A percentile compares a stretch with the other conserved stretches of the same genome.
Evolutionary conservation across 2,888 invertebrate genomes (phyloP).

Genomic region (Drosophila stalkeri): DNA sequence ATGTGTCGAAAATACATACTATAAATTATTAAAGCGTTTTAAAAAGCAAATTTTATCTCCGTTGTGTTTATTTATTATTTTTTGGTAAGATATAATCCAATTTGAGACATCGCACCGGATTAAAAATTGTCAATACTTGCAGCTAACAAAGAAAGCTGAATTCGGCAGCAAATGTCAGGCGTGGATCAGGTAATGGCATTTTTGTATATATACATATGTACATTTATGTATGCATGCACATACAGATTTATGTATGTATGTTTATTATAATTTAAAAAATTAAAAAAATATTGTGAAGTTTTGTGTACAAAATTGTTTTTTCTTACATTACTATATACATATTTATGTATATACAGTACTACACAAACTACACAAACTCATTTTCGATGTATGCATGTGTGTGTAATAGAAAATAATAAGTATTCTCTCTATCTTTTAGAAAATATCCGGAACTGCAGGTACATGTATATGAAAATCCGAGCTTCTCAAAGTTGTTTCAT

Average conservation of each 20-base stretch:
- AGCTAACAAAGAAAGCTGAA: constrained; percentile 77
- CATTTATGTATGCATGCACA: constrained; percentile 40
- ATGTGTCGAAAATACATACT: constrained; percentile 66
- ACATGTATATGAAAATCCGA: constrained; percentile 36
- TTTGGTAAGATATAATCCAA: constrained; percentile 65
- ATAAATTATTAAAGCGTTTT: constrained; percentile 65
- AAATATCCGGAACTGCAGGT: constrained; percentile 83
- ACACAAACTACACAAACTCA: neutral
- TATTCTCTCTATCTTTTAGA: constrained; percentile 67
- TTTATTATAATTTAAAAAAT: constrained; percentile 14
- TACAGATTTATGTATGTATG: constrained; percentile 17
- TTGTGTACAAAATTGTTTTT: neutral
- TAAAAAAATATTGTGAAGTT: constrained; percentile 5
- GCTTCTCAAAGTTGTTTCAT: constrained; percentile 2
- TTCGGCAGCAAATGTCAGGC: constrained; percentile 92
- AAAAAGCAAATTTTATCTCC: constrained; percentile 59
- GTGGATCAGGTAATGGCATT: constrained; percentile 91
- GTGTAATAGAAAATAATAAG: constrained; percentile 25
- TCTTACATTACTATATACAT: neutral
- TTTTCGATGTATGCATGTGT: neutral
- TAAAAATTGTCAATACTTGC: constrained; percentile 32
- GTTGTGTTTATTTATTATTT: constrained; percentile 76
- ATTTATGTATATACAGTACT: neutral
- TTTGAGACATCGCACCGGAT: neutral
- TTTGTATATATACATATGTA: constrained; percentile 51